Conservation (phyloP, 2,113 vertebrate species). For the Scolopax mira region DNA sequence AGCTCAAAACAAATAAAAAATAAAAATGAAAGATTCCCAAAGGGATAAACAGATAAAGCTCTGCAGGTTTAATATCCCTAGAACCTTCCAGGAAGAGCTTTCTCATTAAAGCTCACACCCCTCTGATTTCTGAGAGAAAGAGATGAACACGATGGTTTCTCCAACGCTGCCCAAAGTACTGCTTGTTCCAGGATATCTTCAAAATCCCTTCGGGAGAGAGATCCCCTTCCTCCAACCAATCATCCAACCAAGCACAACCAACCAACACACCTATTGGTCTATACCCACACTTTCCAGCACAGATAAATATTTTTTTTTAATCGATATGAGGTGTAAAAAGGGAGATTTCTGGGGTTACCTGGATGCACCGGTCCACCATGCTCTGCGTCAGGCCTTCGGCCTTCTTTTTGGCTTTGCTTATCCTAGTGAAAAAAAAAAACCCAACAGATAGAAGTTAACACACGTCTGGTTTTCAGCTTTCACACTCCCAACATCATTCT, state of each 20-base stretch:
- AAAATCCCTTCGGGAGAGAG: neutral
- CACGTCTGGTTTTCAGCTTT: accelerated
- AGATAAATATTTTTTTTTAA: accelerated
- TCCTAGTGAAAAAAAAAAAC: conserved; percentile 74
- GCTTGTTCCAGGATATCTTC: neutral
- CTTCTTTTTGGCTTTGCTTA: conserved; percentile 95
- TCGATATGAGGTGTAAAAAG: accelerated
- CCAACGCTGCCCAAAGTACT: neutral
- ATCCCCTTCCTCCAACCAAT: neutral
- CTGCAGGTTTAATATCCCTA: neutral
- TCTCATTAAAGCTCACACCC: neutral
- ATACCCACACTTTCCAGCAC: accelerated
- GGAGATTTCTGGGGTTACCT: conserved; percentile 75
- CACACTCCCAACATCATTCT: accelerated
- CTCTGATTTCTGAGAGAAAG: neutral
- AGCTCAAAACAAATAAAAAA: neutral
- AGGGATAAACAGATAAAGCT: accelerated
- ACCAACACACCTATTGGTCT: accelerated
- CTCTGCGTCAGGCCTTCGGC: conserved; percentile 93
- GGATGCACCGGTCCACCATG: conserved; percentile 98
- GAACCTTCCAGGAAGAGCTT: neutral
- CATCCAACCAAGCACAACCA: too few relatives aligned
- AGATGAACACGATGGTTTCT: accelerated
- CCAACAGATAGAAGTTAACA: neutral
- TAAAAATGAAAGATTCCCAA: neutral